Base-by-base conservation (phyloP, 2,113 vertebrate genomes). In the Embiotoca jacksoni region DNA sequence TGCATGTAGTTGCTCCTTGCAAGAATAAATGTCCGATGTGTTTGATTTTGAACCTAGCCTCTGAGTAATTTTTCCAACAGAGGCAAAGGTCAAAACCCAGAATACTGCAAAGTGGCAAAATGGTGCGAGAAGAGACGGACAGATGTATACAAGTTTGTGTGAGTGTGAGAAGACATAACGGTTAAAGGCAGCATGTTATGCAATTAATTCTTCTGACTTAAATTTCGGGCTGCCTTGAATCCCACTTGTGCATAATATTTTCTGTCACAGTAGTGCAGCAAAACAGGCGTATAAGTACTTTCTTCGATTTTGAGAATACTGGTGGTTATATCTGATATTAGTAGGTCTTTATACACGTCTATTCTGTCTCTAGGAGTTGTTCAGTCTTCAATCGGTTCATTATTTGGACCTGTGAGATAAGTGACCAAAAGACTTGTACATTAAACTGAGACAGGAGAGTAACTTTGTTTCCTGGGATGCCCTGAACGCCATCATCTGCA, bases 401-500 rank as follows among this genome's bases (percentile, higher is more conserved):
- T 4, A 9, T 72, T 35, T 23, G 23, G 23, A 23, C 23, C 47
- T 3, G 8, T 41, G 23, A 61, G 2, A 39, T 55, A 9, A n/a
- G 15, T 50, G 30, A 68, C 46, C 47, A 72, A 30, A 5, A 56
- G 31, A 62, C 32, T 5, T 47, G 6, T 37, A 52, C 31, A 53
- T 64, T 23, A 44, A 75, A 85, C 23, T 10, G 47, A 67, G 60
- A 57, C 46, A 70, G 41, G 62, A 71, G 69, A 86, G 62, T 81
- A 70, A 87, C 62, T 83, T 65, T 89, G 88, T 88, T 90, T 64
- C 72, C 81, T 73, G 59, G 73, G 81, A 81, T 80, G 80, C 75
- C 83, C 82, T 94, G 74, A 63, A 87, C 79, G 74, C 85, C 87
- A 90, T 93, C 91, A 93, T 87, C 91, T 94, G 89, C 94, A 94